A percentile compares a stretch with the other conserved stretches of the same genome.
These are phyloP conservation scores for Hippopotamyrus pictus DNA, from an alignment of 2,797 vertebrate genomes.

Conservation along the genomic window DNA sequence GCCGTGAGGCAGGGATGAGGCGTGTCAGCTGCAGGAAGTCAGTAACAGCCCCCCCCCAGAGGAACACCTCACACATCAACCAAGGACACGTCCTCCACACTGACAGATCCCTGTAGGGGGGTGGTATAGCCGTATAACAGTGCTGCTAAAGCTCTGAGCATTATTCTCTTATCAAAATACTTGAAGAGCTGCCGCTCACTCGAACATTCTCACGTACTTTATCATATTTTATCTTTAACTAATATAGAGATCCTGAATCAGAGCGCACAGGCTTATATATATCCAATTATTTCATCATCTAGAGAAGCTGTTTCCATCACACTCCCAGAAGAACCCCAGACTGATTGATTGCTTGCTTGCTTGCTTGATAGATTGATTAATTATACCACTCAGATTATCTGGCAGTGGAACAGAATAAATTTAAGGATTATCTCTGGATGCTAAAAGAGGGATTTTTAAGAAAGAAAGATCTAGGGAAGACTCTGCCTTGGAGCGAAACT, in stretches of 20 bases:
- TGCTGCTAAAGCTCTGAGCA: background rate
- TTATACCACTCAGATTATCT: background rate
- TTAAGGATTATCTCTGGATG: background rate
- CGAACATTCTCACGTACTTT: background rate
- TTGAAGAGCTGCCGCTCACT: background rate
- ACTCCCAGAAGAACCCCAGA: background rate
- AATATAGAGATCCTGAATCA: background rate
- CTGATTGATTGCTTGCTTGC: background rate
- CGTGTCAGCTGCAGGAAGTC: background rate
- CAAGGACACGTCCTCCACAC: background rate
- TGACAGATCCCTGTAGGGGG: background rate
- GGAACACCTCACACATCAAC: background rate
- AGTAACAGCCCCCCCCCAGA: background rate
- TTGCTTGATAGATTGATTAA: background rate
- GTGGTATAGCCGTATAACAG: background rate
- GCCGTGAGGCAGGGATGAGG: background rate
- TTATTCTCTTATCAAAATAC: background rate
- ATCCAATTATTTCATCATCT: background rate
- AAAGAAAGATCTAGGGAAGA: background rate
- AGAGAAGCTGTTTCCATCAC: background rate
- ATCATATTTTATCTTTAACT: background rate
- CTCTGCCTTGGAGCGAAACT: background rate
- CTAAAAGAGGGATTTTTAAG: background rate
- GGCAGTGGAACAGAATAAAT: background rate
- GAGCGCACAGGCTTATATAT: background rate